Conservation (phyloP, 2,888 invertebrate genomes). For the Pseudoips prasinana region DNA sequence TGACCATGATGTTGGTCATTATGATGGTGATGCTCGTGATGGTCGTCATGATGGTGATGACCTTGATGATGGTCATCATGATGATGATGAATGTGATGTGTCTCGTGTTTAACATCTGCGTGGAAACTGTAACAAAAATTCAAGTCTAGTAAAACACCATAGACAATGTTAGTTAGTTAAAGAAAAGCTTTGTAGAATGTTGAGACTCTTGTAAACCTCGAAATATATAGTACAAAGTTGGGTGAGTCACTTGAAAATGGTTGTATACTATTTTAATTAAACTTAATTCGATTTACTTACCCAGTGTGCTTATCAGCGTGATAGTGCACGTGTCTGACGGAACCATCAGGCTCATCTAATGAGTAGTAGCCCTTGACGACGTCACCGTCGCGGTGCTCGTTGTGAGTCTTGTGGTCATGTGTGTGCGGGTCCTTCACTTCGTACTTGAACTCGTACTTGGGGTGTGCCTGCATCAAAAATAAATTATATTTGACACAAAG, state of each 20-base stretch:
- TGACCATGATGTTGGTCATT: conserved; percentile 26
- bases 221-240: no score
- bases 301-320: conserved; percentile 44
- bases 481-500: no score
- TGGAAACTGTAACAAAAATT: conserved; percentile 32
- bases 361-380: conserved; percentile 80
- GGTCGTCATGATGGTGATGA: no score
- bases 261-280: no score
- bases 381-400: conserved; percentile 76
- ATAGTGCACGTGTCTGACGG: conserved; percentile 54
- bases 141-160: no score
- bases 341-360: conserved; percentile 76
- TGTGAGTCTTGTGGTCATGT: conserved; percentile 76
- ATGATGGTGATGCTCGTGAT: conserved; percentile 25
- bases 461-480: conserved; percentile 33
- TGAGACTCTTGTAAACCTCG: no score
- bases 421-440: conserved; percentile 78
- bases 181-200: no score
- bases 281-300: no score
- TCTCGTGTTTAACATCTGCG: conserved; percentile 34
- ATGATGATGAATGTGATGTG: conserved; percentile 36
- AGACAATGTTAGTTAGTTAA: no score
- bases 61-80: no score
- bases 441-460: conserved; percentile 52
- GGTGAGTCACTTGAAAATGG: no score